Conservation (phyloP, 2,113 vertebrate genomes). For the Hassar affinis region DNA sequence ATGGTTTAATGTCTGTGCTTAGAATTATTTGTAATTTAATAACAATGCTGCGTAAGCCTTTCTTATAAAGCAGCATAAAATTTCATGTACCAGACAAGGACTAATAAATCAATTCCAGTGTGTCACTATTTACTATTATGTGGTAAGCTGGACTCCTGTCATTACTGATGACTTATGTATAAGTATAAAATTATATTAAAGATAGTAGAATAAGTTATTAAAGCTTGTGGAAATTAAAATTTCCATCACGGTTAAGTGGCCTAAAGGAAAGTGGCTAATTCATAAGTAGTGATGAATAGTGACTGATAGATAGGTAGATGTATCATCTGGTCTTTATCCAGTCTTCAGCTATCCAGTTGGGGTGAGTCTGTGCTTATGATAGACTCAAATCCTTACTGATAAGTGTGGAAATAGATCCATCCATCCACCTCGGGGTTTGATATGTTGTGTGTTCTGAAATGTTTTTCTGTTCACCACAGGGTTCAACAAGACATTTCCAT, state of each 20-base stretch:
- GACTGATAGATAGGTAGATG: neutral
- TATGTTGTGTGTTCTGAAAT: too few relatives aligned
- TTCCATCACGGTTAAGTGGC: neutral
- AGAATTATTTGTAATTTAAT: neutral
- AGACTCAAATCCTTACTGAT: too few relatives aligned
- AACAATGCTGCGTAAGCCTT: neutral
- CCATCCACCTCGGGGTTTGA: too few relatives aligned
- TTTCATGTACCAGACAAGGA: neutral
- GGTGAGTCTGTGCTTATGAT: too few relatives aligned
- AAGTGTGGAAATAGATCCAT: too few relatives aligned
- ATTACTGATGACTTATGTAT: neutral
- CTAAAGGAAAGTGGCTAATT: neutral
- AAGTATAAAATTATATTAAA: neutral
- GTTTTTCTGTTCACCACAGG: too few relatives aligned
- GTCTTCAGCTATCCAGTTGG: too few relatives aligned
- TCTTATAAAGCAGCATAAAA: neutral
- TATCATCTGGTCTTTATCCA: too few relatives aligned
- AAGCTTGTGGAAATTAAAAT: neutral
- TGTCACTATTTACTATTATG: neutral
- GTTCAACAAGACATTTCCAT: too few relatives aligned
- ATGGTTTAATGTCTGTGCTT: neutral
- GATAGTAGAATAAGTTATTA: neutral
- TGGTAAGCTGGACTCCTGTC: neutral
- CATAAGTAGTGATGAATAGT: neutral
- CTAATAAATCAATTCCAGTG: neutral